Conservation (phyloP, 2,888 invertebrate genomes). For the Odontocolon sp. region DNA sequence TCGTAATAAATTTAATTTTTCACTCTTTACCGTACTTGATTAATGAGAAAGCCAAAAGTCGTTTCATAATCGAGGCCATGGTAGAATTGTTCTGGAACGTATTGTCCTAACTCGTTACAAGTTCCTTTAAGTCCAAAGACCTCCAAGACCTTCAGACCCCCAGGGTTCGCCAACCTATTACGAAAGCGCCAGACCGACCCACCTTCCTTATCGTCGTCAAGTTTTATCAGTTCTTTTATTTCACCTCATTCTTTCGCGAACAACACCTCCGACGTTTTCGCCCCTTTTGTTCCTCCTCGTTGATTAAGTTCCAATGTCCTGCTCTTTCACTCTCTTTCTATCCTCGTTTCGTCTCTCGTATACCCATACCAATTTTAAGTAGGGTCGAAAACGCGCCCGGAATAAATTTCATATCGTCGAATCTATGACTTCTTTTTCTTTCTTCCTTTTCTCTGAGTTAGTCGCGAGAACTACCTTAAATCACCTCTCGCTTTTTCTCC, state of each 20-base stretch:
- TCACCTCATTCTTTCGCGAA: constrained; percentile 42
- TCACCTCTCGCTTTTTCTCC: background rate
- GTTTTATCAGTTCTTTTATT: constrained; percentile 60
- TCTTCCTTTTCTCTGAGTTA: background rate
- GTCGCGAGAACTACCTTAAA: no score
- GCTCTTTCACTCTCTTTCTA: background rate
- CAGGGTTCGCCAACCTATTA: constrained; percentile 34
- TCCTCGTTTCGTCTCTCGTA: background rate
- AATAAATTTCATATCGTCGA: constrained; percentile 66
- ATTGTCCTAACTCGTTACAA: constrained; percentile 34
- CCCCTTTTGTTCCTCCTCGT: constrained; percentile 56
- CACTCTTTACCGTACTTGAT: no score
- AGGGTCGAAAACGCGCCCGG: constrained; percentile 65
- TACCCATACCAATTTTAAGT: constrained; percentile 54
- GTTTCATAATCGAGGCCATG: constrained; percentile 6
- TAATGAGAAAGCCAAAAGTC: background rate
- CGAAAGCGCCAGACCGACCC: constrained; percentile 21
- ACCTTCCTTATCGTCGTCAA: constrained; percentile 5
- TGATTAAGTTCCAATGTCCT: constrained; percentile 62
- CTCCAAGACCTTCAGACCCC: constrained; percentile 11
- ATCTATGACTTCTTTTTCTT: constrained; percentile 12
- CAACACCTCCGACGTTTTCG: constrained; percentile 12
- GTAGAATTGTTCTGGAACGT: constrained; percentile 40
- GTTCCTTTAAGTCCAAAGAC: constrained; percentile 26
- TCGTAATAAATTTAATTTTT: no score